Percentiles rank a stretch among this genome's conserved stretches.
Conservation (phyloP, 2,888 invertebrate genomes). For the Caenorhabditis sp. region DNA sequence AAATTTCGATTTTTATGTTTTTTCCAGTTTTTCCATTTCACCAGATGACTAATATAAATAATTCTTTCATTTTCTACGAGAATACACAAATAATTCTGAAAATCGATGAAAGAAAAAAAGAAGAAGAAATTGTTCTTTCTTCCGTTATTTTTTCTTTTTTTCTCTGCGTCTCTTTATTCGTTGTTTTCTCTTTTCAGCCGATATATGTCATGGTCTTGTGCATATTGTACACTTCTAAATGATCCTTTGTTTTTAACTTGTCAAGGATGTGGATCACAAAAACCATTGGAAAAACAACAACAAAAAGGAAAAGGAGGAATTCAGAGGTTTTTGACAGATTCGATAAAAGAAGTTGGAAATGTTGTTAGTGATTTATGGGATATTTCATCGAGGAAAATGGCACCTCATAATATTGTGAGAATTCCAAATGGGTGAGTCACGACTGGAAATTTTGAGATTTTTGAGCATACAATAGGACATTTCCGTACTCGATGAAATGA, state of each 20-base stretch:
- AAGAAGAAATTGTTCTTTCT: background rate
- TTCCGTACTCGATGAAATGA: no score
- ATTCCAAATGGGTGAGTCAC: background rate
- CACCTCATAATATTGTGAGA: conserved; percentile 26
- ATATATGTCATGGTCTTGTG: conserved; percentile 37
- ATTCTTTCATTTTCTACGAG: no score
- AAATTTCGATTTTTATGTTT: background rate
- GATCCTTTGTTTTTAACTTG: conserved; percentile 14
- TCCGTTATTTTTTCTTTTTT: background rate
- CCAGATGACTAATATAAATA: background rate
- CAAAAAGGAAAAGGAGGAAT: no score
- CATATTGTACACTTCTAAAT: conserved; percentile 49
- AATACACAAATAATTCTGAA: background rate
- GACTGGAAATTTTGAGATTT: no score
- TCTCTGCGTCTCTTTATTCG: conserved; percentile 1
- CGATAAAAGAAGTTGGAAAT: background rate
- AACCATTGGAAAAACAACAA: conserved; percentile 30
- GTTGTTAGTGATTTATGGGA: conserved; percentile 1
- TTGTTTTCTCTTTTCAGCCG: background rate
- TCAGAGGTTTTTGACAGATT: background rate
- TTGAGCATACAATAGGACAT: background rate
- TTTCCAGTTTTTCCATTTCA: background rate
- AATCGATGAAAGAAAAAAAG: background rate
- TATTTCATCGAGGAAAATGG: conserved; percentile 1
- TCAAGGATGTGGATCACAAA: conserved; percentile 46